Percentiles rank a stretch among this genome's conserved stretches.
Conservation (phyloP, 1,140 invertebrate genomes). For the Phymorhynchus buccinoides region DNA sequence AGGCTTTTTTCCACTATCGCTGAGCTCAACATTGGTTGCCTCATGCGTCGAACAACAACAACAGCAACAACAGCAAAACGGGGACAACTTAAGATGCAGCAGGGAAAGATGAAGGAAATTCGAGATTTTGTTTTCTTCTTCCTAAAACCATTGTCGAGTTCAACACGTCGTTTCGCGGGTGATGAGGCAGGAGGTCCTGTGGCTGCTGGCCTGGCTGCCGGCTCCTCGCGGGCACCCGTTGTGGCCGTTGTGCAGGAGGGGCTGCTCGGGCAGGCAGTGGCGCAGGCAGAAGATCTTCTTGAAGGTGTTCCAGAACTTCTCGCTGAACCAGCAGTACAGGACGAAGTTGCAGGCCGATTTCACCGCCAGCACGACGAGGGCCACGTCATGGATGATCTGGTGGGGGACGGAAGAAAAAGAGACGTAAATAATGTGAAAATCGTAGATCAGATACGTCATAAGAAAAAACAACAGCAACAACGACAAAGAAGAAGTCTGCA, state of each 20-base stretch:
- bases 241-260: slow-evolving; percentile 36
- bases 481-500: too few relatives aligned
- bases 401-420: too few relatives aligned
- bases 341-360: slow-evolving; percentile 84
- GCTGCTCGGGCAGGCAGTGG: slow-evolving; percentile 46
- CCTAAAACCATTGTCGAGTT: background rate
- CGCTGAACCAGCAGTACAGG: slow-evolving; percentile 84
- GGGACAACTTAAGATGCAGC: too few relatives aligned
- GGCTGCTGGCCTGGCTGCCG: background rate
- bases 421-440: too few relatives aligned
- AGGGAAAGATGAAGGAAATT: too few relatives aligned
- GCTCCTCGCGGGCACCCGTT: slow-evolving; percentile 28
- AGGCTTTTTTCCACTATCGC: too few relatives aligned
- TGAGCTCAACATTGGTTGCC: too few relatives aligned
- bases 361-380: slow-evolving; percentile 80
- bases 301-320: slow-evolving; percentile 84
- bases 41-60: too few relatives aligned
- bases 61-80: too few relatives aligned
- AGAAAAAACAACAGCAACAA: too few relatives aligned
- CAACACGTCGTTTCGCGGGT: slow-evolving; percentile 36
- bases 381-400: background rate
- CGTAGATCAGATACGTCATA: too few relatives aligned
- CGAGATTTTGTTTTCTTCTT: too few relatives aligned
- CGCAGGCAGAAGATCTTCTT: slow-evolving; percentile 78
- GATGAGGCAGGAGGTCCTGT: slow-evolving; percentile 33